Conservation (phyloP, 2,113 vertebrate genomes). For the Speoplatyrhinus poulsoni region DNA sequence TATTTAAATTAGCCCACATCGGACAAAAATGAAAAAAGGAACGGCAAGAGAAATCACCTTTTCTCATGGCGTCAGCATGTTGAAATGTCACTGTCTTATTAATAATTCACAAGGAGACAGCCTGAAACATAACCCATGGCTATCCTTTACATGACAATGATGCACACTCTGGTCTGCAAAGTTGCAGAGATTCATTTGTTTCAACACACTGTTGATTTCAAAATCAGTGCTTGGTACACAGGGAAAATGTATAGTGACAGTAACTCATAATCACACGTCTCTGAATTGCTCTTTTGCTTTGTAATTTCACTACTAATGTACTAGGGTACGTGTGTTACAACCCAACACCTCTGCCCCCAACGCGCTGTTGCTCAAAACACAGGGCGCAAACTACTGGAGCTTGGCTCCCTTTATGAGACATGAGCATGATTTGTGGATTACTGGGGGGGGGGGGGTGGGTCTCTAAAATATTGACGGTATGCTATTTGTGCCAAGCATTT, state of each 20-base stretch:
- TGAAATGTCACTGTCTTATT: slow-evolving; percentile 56
- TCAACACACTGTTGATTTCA: slow-evolving; percentile 29
- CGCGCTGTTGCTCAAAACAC: too few relatives aligned
- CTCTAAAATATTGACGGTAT: too few relatives aligned
- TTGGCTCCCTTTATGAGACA: too few relatives aligned
- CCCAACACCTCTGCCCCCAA: too few relatives aligned
- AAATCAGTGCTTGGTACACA: slow-evolving; percentile 19
- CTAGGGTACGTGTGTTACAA: neutral
- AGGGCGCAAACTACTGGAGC: too few relatives aligned
- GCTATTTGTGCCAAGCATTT: too few relatives aligned
- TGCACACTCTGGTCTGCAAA: slow-evolving; percentile 61
- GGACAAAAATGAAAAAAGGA: slow-evolving; percentile 19
- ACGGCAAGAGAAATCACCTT: slow-evolving; percentile 38
- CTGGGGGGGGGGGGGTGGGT: too few relatives aligned
- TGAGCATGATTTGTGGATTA: too few relatives aligned
- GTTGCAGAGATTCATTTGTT: slow-evolving; percentile 49
- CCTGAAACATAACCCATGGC: slow-evolving; percentile 52
- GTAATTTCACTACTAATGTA: neutral
- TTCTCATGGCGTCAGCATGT: slow-evolving; percentile 21
- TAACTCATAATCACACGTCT: slow-evolving; percentile 15
- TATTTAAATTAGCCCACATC: slow-evolving; percentile 31
- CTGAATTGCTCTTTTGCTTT: neutral
- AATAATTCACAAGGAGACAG: slow-evolving; percentile 71
- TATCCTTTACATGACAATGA: slow-evolving; percentile 57
- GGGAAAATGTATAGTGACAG: slow-evolving; percentile 27